Conservation (phyloP, 2,113 vertebrate species). For the Myrmecobius fasciatus region DNA sequence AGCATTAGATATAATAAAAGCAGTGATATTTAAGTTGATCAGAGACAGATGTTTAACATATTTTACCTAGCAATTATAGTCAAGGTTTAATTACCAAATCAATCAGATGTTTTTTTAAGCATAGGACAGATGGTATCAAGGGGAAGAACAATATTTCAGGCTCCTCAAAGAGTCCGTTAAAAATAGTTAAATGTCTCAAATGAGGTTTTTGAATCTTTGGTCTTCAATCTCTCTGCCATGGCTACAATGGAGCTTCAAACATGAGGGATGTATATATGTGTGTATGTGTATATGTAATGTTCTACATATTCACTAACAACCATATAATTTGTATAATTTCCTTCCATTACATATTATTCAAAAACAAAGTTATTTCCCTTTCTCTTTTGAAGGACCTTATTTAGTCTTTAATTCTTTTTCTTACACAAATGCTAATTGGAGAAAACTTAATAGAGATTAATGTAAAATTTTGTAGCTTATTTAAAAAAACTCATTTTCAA, state of each 20-base stretch:
- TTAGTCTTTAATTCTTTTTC: neutral
- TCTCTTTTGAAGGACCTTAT: neutral
- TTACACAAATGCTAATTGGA: neutral
- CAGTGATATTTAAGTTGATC: conserved; percentile 64
- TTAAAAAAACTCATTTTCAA: neutral
- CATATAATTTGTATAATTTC: conserved; percentile 57
- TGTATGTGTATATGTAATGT: neutral
- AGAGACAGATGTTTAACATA: conserved; percentile 75
- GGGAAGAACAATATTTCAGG: conserved; percentile 40
- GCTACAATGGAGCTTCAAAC: conserved; percentile 51
- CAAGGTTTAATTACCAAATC: conserved; percentile 58
- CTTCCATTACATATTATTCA: conserved; percentile 51
- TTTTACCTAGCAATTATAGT: conserved; percentile 60
- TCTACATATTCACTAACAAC: conserved; percentile 59
- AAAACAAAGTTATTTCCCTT: neutral
- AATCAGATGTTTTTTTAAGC: conserved; percentile 62
- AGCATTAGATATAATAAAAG: conserved; percentile 60
- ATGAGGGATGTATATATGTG: neutral
- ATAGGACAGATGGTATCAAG: conserved; percentile 60
- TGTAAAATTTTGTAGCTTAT: neutral
- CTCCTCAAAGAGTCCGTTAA: conserved; percentile 54
- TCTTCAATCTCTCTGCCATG: conserved; percentile 56
- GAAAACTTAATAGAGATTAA: neutral
- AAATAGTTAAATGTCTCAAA: conserved; percentile 59
- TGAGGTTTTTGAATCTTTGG: conserved; percentile 21